Evolutionary conservation across 2,888 invertebrate species (phyloP).

Genomic region (Plebejus anna): DNA sequence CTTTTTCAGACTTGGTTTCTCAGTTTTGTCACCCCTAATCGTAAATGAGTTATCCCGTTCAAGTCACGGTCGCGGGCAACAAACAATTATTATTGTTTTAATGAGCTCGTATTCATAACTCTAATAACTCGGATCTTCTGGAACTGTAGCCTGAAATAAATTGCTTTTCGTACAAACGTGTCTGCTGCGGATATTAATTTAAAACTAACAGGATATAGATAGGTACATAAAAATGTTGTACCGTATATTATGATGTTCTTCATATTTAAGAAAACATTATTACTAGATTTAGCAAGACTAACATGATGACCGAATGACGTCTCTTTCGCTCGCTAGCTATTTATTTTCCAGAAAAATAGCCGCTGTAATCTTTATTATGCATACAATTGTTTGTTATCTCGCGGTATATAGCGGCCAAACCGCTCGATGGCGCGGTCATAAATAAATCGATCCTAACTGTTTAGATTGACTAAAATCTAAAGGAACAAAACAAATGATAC

Average conservation of each 20-base stretch:
- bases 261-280: too few relatives aligned
- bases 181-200: not conserved
- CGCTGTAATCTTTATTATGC: too few relatives aligned
- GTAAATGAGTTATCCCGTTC: slow-evolving; percentile 9
- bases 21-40: not conserved
- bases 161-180: not conserved
- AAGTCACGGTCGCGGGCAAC: not conserved
- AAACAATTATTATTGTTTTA: slow-evolving; percentile 17
- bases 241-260: too few relatives aligned
- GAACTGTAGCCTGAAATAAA: slow-evolving; percentile 1
- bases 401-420: too few relatives aligned
- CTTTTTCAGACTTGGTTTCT: not conserved
- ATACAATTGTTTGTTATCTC: too few relatives aligned
- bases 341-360: too few relatives aligned
- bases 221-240: too few relatives aligned
- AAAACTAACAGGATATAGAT: too few relatives aligned
- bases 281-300: too few relatives aligned
- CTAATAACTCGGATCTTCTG: slow-evolving; percentile 12
- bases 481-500: not conserved
- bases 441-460: not conserved
- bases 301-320: too few relatives aligned
- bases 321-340: too few relatives aligned
- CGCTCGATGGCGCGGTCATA: too few relatives aligned
- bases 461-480: not conserved
- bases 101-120: slow-evolving; percentile 19